These are phyloP conservation scores for Himalopsyche kuldschensis DNA, from an alignment of 2,888 invertebrate species.

Conservation along the genomic window DNA sequence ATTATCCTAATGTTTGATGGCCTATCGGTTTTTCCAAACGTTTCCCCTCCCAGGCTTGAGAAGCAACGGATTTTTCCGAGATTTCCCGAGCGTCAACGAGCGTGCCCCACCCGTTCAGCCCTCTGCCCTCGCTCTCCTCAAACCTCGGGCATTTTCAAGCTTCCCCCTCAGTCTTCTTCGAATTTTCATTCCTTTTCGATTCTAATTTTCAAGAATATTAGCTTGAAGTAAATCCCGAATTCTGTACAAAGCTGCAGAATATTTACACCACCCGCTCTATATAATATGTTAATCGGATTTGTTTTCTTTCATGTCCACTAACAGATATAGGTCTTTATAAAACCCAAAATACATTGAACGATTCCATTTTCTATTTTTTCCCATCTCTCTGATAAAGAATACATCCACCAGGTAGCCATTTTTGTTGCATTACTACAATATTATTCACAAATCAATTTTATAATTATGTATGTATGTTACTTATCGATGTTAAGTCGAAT, in stretches of 20 bases:
- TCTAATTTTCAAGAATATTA: background rate
- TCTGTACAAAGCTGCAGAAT: background rate
- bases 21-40: slow-evolving; percentile 36
- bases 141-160: background rate
- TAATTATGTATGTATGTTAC: no score
- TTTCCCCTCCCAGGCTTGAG: slow-evolving; percentile 35
- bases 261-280: background rate
- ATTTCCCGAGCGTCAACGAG: slow-evolving; percentile 19
- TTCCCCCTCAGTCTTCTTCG: background rate
- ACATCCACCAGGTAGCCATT: background rate
- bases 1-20: slow-evolving; percentile 35
- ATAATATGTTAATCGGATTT: background rate
- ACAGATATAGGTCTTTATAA: background rate
- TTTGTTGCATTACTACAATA: background rate
- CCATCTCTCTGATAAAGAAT: background rate
- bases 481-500: no score
- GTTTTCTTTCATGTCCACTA: background rate
- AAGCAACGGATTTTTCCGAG: slow-evolving; percentile 18
- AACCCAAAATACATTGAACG: background rate
- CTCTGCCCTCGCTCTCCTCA: slow-evolving; percentile 20
- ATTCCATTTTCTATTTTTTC: background rate
- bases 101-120: slow-evolving; percentile 28
- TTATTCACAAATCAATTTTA: no score
- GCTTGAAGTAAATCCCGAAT: background rate
- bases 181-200: background rate